These are phyloP conservation scores for Pentamera pediparva DNA, from an alignment of 53 echinoderm and acorn worm genomes.

Conservation along the genomic window DNA sequence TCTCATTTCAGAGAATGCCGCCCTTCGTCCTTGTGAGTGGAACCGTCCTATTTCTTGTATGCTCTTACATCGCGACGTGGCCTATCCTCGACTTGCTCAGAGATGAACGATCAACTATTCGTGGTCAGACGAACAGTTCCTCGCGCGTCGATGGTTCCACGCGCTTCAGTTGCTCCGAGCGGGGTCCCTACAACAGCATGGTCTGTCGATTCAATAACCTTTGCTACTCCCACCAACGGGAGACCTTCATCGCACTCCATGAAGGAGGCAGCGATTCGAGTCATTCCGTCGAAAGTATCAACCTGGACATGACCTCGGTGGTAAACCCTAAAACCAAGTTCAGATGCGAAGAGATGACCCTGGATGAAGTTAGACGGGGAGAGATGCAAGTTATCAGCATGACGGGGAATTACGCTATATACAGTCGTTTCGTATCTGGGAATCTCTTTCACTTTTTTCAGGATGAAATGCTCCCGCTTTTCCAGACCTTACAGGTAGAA, in stretches of 20 bases:
- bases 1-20: too few species aligned
- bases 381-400: not conserved
- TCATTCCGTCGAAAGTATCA: too few species aligned
- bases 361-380: not conserved
- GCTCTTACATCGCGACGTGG: too few species aligned
- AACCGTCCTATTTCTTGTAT: too few species aligned
- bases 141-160: too few species aligned
- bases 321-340: not conserved
- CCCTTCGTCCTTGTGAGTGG: too few species aligned
- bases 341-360: not conserved
- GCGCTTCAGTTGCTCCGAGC: too few species aligned
- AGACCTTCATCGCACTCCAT: not conserved
- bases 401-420: conserved; percentile 36
- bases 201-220: not conserved
- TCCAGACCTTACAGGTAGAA: conserved; percentile 35
- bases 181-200: too few species aligned
- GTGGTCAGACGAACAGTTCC: too few species aligned
- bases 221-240: not conserved
- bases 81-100: too few species aligned
- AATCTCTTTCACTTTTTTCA: conserved; percentile 68
- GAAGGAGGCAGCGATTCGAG: too few species aligned
- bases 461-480: conserved; percentile 65
- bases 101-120: too few species aligned
- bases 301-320: not conserved
- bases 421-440: conserved; percentile 50